Evolutionary conservation across 2,888 invertebrate species (phyloP), one percentile per base, ranked within the genome.

Genomic region (Eutolmus rufibarbis): DNA sequence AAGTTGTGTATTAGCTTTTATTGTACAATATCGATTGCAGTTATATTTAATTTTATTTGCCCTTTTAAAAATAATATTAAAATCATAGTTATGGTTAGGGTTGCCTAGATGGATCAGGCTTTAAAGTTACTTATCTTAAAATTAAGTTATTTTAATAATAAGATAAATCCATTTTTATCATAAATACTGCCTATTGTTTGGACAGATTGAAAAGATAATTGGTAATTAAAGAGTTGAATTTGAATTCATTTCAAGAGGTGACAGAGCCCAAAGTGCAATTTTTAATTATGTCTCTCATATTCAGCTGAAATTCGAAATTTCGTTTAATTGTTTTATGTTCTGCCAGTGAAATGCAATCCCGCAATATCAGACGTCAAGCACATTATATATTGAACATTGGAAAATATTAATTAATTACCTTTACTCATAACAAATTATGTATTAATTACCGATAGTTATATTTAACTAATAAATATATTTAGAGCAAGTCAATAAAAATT

Each of bases 1-100:
- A 8, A 66, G 28, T 66, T 9, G 66, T 66, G 66, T 66, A 66
- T 16, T 66, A 66, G 8, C 0, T 66, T 66, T n/a, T 66, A 66
- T 19, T 28, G n/a, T 51, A 51, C 51, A 57, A 8, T 57, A 9
- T 57, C 19, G 12, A 66, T 84, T 81, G 87, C 86, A 85, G 87
- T 57, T 74, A 74, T 82, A 88, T 82, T 78, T 56, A 85, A 84
- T 31, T 66, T 23, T 12, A n/a, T 23, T 12, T 12, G 23, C 2
- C 1, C 1, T 57, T 57, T 23, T 19, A 66, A 23, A n/a, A 51
- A 51, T n/a, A n/a, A 51, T 51, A 51, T 51, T 51, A 43, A 43
- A 12, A 43, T 43, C 14, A 43, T 3, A 1, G 12, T 14, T 43
- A 12, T 3, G 43, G 14, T 43, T 14, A 43, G 8, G 12, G 43